phyloP scores from a whole-genome alignment of 2,797 vertebrate genomes.

The Paguma larvata region DNA sequence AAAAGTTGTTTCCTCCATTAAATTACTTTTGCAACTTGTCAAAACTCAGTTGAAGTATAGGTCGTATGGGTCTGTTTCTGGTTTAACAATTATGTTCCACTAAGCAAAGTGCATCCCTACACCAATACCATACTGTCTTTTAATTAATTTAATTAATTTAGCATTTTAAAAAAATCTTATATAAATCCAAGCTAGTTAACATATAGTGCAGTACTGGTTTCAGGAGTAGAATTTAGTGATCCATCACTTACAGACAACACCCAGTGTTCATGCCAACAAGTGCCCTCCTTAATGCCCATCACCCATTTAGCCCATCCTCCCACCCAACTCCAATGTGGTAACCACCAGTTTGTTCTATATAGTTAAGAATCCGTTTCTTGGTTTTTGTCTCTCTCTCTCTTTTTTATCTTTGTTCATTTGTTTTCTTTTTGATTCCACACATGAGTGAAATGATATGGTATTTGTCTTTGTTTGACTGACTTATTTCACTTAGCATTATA shows the following conservation, averaged over 20 bases:
- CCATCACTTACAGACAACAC: background rate
- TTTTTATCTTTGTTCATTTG: background rate
- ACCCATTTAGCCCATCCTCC: background rate
- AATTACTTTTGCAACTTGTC: background rate
- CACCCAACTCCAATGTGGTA: background rate
- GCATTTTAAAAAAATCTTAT: no score
- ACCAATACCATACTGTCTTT: no score
- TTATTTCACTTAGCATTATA: background rate
- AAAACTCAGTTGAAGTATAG: background rate
- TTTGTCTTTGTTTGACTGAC: background rate
- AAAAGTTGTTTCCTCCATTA: background rate
- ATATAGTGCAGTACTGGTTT: background rate
- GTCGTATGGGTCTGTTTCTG: background rate
- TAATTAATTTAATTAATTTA: no score
- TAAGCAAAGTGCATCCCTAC: background rate
- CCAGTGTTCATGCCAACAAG: background rate
- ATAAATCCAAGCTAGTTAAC: background rate
- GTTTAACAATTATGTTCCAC: fast-evolving
- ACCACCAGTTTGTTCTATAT: background rate
- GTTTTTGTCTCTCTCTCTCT: background rate
- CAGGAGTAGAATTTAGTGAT: background rate
- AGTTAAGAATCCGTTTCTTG: background rate
- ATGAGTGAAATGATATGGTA: background rate
- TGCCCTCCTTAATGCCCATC: background rate
- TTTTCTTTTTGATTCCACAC: background rate